Conservation (phyloP, 2,113 vertebrate genomes). For the Caracal caracal region DNA sequence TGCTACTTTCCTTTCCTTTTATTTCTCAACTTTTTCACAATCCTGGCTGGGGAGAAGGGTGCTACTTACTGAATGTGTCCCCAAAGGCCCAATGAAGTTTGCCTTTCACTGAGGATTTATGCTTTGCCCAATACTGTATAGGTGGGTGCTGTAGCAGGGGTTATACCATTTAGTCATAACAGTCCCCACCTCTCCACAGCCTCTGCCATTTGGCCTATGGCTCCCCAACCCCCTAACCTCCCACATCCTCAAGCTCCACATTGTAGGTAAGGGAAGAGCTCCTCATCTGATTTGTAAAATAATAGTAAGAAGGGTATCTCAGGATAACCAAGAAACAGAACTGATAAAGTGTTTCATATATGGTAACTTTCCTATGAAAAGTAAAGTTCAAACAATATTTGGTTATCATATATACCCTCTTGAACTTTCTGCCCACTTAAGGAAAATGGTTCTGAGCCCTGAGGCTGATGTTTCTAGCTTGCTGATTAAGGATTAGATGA, state of each 20-base stretch:
- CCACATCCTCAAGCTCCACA: neutral
- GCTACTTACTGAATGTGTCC: neutral
- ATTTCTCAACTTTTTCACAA: neutral
- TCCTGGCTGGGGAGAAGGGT: neutral
- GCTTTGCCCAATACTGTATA: neutral
- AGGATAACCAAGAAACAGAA: neutral
- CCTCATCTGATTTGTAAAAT: neutral
- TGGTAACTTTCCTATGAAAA: neutral
- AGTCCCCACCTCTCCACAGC: neutral
- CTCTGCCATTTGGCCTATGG: neutral
- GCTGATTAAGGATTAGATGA: neutral
- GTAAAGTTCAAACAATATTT: neutral
- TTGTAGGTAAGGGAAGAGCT: neutral
- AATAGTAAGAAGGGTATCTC: neutral
- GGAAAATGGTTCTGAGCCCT: neutral
- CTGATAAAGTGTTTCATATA: neutral
- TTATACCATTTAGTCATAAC: neutral
- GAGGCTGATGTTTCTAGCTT: neutral
- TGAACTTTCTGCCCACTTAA: neutral
- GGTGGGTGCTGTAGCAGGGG: neutral
- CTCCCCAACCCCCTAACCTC: neutral
- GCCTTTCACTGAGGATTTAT: neutral
- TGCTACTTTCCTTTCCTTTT: neutral
- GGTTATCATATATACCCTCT: neutral
- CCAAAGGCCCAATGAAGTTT: neutral